These are phyloP conservation scores for Cephus pulcher DNA, from an alignment of 2,888 invertebrate species.

Conservation along the genomic window DNA sequence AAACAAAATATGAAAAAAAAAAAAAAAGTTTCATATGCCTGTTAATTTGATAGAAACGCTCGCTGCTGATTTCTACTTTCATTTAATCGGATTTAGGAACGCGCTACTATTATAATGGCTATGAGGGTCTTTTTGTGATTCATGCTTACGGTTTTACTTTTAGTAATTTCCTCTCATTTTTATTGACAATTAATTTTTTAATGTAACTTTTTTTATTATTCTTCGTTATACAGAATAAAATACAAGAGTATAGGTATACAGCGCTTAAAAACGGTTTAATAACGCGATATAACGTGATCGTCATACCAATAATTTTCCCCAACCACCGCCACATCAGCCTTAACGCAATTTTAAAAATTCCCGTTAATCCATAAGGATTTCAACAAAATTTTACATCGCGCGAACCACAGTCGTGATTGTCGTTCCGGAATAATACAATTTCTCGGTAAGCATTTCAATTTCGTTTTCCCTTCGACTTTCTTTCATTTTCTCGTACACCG, in stretches of 20 bases:
- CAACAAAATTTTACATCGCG: no score
- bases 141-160: not conserved
- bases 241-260: no score
- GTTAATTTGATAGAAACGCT: not conserved
- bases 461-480: not conserved
- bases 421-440: not conserved
- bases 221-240: not conserved
- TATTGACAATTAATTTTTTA: not conserved
- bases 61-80: not conserved
- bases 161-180: not conserved
- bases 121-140: not conserved
- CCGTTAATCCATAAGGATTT: no score
- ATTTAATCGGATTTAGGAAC: not conserved
- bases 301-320: not conserved
- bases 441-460: not conserved
- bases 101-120: not conserved
- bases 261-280: not conserved
- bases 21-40: not conserved
- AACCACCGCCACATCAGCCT: not conserved
- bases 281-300: not conserved
- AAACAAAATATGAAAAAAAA: no score
- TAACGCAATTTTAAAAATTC: not conserved
- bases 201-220: not conserved
- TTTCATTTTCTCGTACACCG: not conserved
- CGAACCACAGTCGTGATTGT: no score